These are phyloP conservation scores for Isaurus tuberculatus DNA, from an alignment of 92 coral and sea anemone species.

Conservation along the genomic window DNA sequence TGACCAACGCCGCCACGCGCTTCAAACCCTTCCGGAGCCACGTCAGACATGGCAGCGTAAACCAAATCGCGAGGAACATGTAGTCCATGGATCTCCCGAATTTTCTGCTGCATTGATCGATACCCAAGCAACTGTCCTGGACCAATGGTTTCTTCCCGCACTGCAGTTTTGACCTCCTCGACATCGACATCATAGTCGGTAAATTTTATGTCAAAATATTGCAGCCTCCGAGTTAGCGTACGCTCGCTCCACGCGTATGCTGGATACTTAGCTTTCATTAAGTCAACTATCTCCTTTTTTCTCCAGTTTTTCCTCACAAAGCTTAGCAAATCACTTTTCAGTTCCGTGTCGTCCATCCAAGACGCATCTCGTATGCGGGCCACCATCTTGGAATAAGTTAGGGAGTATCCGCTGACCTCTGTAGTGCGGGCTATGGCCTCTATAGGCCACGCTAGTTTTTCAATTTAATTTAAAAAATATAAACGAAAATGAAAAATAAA, in stretches of 20 bases:
- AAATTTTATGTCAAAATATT: not conserved
- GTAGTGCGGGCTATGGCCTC: not conserved
- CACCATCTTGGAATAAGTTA: not conserved
- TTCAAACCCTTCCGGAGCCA: slow-evolving; percentile 2
- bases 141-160: not conserved
- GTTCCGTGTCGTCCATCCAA: not conserved
- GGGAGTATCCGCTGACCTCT: not conserved
- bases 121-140: slow-evolving; percentile 20
- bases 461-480: no score
- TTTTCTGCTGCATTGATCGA: slow-evolving; percentile 20
- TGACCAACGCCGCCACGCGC: not conserved
- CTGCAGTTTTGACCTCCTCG: not conserved
- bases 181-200: not conserved
- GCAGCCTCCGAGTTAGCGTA: slow-evolving; percentile 7
- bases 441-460: not conserved
- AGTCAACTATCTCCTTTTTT: not conserved
- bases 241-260: not conserved
- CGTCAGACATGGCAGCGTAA: slow-evolving; percentile 13
- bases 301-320: not conserved
- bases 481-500: not conserved
- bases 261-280: slow-evolving; percentile 2
- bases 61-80: slow-evolving; percentile 21
- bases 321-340: not conserved
- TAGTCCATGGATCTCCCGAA: slow-evolving; percentile 19
- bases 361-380: slow-evolving; percentile 1